These are phyloP conservation scores for Melospiza melodia DNA, from an alignment of 2,113 vertebrate genomes.

Conservation along the genomic window DNA sequence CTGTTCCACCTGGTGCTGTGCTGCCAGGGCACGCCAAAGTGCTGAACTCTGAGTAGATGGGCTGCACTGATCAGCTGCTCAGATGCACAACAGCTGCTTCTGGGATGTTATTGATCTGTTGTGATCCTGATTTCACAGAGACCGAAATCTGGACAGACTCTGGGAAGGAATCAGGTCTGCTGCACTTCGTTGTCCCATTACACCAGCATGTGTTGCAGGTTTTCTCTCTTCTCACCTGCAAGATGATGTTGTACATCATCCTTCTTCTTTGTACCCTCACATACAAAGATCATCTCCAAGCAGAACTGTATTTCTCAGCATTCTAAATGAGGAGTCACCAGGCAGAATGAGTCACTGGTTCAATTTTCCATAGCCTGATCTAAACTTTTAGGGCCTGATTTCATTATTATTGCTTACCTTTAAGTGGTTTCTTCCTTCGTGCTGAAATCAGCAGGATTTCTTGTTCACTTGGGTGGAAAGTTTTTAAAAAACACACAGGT, in stretches of 20 bases:
- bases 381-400: background rate
- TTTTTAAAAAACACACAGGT: background rate
- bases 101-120: background rate
- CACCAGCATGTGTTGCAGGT: rapidly evolving
- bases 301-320: background rate
- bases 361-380: background rate
- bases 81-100: background rate
- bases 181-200: background rate
- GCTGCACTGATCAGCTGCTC: background rate
- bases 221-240: background rate
- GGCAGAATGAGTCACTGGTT: background rate
- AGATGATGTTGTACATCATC: background rate
- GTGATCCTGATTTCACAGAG: background rate
- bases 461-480: background rate
- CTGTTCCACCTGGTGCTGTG: background rate
- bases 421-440: background rate
- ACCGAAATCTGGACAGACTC: background rate
- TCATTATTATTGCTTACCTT: background rate
- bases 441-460: conserved; percentile 5
- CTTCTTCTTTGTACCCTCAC: background rate
- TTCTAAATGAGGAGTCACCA: background rate
- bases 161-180: background rate
- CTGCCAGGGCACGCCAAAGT: background rate
- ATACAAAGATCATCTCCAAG: background rate
- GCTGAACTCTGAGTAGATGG: background rate